Evolutionary conservation across 2,888 invertebrate genomes (phyloP).

Genomic region (Lasioglossum oenotherae): DNA sequence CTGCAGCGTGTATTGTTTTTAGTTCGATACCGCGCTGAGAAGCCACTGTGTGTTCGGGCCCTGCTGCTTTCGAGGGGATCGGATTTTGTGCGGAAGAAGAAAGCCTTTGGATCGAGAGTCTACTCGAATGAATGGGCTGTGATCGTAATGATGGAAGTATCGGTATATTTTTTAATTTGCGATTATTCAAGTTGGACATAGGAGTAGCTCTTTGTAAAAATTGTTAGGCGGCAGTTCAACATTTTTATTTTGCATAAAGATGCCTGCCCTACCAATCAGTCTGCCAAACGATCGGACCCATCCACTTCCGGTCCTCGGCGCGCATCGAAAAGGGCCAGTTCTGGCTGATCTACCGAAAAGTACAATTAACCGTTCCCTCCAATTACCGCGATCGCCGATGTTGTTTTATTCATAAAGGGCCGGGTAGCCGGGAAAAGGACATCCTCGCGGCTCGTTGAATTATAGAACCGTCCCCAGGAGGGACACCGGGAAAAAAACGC

Average conservation of each 20-base stretch:
- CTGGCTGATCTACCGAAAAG: conserved; percentile 33
- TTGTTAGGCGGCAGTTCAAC: neutral
- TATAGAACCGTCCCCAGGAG: conserved; percentile 21
- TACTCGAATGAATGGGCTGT: neutral
- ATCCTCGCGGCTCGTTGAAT: conserved; percentile 30
- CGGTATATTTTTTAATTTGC: neutral
- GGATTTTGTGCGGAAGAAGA: neutral
- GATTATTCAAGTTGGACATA: neutral
- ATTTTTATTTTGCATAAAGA: neutral
- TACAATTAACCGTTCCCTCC: conserved; percentile 51
- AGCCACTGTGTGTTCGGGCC: neutral
- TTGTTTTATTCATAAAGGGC: conserved; percentile 53
- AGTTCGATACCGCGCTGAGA: neutral
- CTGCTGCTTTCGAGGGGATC: neutral
- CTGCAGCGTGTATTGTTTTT: conserved; percentile 10
- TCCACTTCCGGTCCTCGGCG: neutral
- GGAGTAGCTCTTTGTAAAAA: neutral
- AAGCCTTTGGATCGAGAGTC: neutral
- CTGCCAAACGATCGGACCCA: neutral
- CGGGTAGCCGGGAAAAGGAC: conserved; percentile 26
- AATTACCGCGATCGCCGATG: conserved; percentile 44
- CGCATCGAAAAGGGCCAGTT: neutral
- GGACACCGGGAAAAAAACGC: conserved; percentile 8
- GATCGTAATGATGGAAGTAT: neutral
- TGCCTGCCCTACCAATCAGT: neutral